A percentile compares a stretch with the other conserved stretches of the same genome.
phyloP scores from a whole-genome alignment of 1,140 invertebrate species.

The Pogonognathellus flavescens region DNA sequence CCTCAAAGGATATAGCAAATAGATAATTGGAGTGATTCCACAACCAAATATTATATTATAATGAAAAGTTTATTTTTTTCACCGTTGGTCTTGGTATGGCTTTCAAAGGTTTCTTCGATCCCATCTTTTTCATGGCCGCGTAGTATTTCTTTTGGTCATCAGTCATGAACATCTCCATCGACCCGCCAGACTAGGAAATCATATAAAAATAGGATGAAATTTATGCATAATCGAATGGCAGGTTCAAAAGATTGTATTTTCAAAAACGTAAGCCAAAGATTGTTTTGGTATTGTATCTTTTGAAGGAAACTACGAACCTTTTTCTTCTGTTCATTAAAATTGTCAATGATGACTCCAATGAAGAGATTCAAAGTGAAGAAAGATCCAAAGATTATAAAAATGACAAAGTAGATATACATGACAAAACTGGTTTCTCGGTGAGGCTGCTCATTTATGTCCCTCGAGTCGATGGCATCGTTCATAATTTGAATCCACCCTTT shows the following conservation, averaged over 20 bases:
- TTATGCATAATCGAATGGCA: not conserved
- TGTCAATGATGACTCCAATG: slow-evolving; percentile 98
- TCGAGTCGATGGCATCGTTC: slow-evolving; percentile 96
- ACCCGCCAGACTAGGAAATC: slow-evolving; percentile 83
- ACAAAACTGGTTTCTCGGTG: slow-evolving; percentile 93
- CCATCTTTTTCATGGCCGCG: slow-evolving; percentile 99
- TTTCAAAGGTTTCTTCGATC: slow-evolving; percentile 97
- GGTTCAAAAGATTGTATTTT: not conserved
- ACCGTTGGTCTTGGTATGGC: slow-evolving; percentile 96
- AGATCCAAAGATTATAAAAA: slow-evolving; percentile 97
- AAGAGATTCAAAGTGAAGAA: slow-evolving; percentile 98
- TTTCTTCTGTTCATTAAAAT: slow-evolving; percentile 99
- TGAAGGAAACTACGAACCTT: slow-evolving; percentile 73
- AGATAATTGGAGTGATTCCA: too few species aligned
- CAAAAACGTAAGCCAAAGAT: not conserved
- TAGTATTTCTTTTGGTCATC: slow-evolving; percentile 99
- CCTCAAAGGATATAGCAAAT: too few species aligned
- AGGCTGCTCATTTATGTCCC: slow-evolving; percentile 92
- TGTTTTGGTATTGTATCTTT: not conserved
- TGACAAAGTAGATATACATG: slow-evolving; percentile 98
- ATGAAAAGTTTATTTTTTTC: slow-evolving; percentile 68
- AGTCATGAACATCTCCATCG: slow-evolving; percentile 99
- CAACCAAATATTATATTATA: not conserved
- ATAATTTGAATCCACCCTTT: slow-evolving; percentile 95
- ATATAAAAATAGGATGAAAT: not conserved